phyloP scores from a whole-genome alignment of 2,888 invertebrate genomes.

The Cheilosia urbana region DNA sequence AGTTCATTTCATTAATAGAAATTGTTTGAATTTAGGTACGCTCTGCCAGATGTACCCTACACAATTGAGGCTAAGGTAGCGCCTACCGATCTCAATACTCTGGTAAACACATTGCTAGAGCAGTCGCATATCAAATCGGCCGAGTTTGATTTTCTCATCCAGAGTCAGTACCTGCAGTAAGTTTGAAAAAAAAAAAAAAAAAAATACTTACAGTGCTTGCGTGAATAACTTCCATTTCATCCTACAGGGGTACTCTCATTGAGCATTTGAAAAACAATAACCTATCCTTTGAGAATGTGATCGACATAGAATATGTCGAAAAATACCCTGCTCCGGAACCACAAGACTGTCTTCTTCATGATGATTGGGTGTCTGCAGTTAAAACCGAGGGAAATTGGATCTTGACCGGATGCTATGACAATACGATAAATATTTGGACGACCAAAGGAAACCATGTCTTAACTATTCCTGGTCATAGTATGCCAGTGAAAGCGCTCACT shows the following conservation, averaged over 20 bases:
- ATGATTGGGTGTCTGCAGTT: slow-evolving; percentile 98
- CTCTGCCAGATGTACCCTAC: slow-evolving; percentile 93
- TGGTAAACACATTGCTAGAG: slow-evolving; percentile 90
- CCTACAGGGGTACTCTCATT: slow-evolving; percentile 37
- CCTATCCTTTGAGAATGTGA: slow-evolving; percentile 91
- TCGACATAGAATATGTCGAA: slow-evolving; percentile 96
- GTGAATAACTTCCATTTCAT: neutral
- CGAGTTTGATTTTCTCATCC: slow-evolving; percentile 95
- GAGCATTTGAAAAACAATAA: slow-evolving; percentile 91
- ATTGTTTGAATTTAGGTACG: slow-evolving; percentile 86
- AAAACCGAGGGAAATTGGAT: slow-evolving; percentile 91
- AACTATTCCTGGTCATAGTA: slow-evolving; percentile 93
- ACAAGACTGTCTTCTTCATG: slow-evolving; percentile 95
- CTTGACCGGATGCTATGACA: slow-evolving; percentile 96
- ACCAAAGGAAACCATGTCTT: slow-evolving; percentile 92
- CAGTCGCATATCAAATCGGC: slow-evolving; percentile 80
- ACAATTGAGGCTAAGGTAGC: slow-evolving; percentile 91
- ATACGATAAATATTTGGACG: slow-evolving; percentile 95
- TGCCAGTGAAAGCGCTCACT: slow-evolving; percentile 93
- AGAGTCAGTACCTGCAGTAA: slow-evolving; percentile 91
- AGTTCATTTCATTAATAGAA: no score
- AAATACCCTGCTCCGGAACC: slow-evolving; percentile 96
- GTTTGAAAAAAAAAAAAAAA: slow-evolving; percentile 48
- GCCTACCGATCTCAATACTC: slow-evolving; percentile 88
- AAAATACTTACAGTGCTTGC: neutral